Evolutionary conservation across 2,888 invertebrate genomes (phyloP), one percentile per base, ranked within the genome.

Genomic region (Lampropteryx suffumata): DNA sequence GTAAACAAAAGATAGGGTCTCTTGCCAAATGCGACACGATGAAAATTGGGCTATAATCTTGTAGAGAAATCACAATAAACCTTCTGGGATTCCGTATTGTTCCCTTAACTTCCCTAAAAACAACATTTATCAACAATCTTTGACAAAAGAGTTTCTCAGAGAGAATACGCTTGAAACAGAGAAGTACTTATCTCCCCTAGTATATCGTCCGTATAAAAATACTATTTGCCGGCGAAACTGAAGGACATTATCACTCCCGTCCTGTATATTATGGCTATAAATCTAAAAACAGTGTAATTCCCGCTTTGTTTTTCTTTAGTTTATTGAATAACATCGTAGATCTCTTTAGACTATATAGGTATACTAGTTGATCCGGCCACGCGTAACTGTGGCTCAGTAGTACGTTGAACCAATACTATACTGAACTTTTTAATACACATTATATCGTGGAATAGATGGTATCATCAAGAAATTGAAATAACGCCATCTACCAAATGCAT

Each of bases 261-360:
- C 65, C 71, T 71, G 74, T 78, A 81, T 82, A 79, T 81, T 80
- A 77, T 76, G 56, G 50, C 64, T 59, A 81, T 82, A 79, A 79
- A 80, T 82, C 74, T 67, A 47, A 56, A 61, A 62, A 59, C 58
- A 64, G 66, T 69, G 67, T 66, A 71, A 63, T 50, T 47, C 52
- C 26, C 50, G 27, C 32, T 51, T 51, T 49, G 53, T 49, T 55
- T 57, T 49, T 13, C 50, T 50, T 47, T 50, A 51, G 55, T 54
- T 58, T 55, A 47, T 30, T 50, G 37, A 27, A 54, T 35, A 35
- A 24, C 24, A n/a, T 21, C 17, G n/a, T n/a, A n/a, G n/a, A n/a
- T n/a, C n/a, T n/a, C n/a, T n/a, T n/a, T n/a, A n/a, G n/a, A n/a
- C n/a, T n/a, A n/a, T n/a, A n/a, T n/a, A n/a, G n/a, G n/a, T n/a